These are phyloP conservation scores for Petromus typicus DNA, from an alignment of 2,113 vertebrate species.

Conservation along the genomic window DNA sequence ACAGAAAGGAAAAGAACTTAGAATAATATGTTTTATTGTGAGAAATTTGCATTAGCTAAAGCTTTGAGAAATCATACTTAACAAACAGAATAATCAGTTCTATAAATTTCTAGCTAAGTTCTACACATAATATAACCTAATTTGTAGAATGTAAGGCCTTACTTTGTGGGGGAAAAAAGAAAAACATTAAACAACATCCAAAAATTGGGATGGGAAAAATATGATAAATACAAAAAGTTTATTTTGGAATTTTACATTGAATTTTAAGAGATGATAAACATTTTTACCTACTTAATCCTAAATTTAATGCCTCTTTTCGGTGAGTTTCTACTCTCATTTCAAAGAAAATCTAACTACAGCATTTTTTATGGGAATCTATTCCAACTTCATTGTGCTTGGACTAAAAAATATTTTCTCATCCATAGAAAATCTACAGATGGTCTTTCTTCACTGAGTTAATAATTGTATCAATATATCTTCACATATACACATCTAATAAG, in stretches of 20 bases:
- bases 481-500: background rate
- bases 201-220: background rate
- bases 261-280: slow-evolving; percentile 67
- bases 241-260: slow-evolving; percentile 52
- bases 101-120: background rate
- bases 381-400: slow-evolving; percentile 48
- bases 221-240: background rate
- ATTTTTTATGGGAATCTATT: slow-evolving; percentile 48
- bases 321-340: slow-evolving; percentile 50
- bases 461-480: background rate
- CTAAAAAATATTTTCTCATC: slow-evolving; percentile 40
- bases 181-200: background rate
- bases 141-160: background rate
- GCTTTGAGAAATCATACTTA: slow-evolving; percentile 27
- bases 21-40: slow-evolving; percentile 53
- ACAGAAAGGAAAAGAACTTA: slow-evolving; percentile 7
- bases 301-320: slow-evolving; percentile 52
- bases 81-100: slow-evolving; percentile 32
- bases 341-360: slow-evolving; percentile 55
- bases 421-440: background rate
- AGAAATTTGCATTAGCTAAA: slow-evolving; percentile 38
- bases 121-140: background rate
- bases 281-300: slow-evolving; percentile 60
- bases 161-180: background rate
- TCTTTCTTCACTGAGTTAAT: background rate